A percentile compares a stretch with the other conserved stretches of the same genome.
Conservation (phyloP, 2,888 invertebrate genomes). For the Chesias legatella region DNA sequence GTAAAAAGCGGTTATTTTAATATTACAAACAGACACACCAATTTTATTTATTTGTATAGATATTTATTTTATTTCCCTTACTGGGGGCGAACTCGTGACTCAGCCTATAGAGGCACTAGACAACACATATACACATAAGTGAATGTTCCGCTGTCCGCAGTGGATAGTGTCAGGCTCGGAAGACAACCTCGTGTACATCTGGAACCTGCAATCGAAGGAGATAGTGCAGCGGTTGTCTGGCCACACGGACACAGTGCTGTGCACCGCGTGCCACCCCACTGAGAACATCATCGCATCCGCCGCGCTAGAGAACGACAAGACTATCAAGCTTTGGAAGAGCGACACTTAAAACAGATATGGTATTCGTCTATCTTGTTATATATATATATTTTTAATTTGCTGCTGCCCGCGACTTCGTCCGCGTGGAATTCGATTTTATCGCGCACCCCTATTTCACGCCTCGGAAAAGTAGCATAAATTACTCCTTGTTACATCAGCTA, state of each 20-base stretch:
- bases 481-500: too few relatives aligned
- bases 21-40: too few relatives aligned
- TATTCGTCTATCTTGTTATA: constrained; percentile 24
- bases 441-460: too few relatives aligned
- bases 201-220: constrained; percentile 99
- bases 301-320: constrained; percentile 98
- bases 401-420: too few relatives aligned
- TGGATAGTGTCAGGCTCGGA: constrained; percentile 99
- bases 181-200: constrained; percentile 98
- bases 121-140: neutral
- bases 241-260: constrained; percentile 97
- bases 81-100: too few relatives aligned
- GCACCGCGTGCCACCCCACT: constrained; percentile 99
- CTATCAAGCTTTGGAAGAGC: constrained; percentile 99
- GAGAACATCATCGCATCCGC: constrained; percentile 99
- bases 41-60: too few relatives aligned
- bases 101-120: too few relatives aligned
- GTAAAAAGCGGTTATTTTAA: too few relatives aligned
- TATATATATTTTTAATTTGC: too few relatives aligned
- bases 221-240: constrained; percentile 98
- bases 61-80: too few relatives aligned
- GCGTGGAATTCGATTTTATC: too few relatives aligned
- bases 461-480: too few relatives aligned
- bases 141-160: constrained; percentile 61
- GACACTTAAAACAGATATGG: constrained; percentile 84